Evolutionary conservation across 2,113 vertebrate species (phyloP).

Genomic region (Trichechus manatus): DNA sequence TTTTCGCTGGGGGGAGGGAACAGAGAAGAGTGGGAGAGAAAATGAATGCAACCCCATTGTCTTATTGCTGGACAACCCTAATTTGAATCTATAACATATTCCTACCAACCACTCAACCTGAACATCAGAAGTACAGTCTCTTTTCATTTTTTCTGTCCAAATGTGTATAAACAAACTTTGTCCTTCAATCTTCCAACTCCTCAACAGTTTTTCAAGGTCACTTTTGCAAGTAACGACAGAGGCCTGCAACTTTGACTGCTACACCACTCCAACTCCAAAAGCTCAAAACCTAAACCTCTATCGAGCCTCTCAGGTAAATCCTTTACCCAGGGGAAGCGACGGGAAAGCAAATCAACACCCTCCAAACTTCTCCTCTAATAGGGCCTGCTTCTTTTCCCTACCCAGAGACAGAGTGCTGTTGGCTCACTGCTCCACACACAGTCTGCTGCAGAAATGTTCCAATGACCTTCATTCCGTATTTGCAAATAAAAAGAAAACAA

Average conservation of each 20-base stretch:
- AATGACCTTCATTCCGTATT: constrained; percentile 88
- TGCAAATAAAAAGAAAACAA: constrained; percentile 81
- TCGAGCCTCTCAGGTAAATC: constrained; percentile 41
- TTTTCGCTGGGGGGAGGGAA: constrained; percentile 22
- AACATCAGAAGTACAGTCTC: constrained; percentile 49
- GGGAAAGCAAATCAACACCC: constrained; percentile 52
- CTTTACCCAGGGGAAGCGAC: constrained; percentile 51
- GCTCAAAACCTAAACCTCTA: constrained; percentile 19
- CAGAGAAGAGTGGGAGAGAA: constrained; percentile 45
- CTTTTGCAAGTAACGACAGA: constrained; percentile 85
- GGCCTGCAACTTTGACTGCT: constrained; percentile 88
- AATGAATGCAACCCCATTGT: constrained; percentile 63
- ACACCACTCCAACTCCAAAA: constrained; percentile 58
- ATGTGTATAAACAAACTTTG: constrained; percentile 92
- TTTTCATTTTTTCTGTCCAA: constrained; percentile 71
- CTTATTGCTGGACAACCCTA: constrained; percentile 69
- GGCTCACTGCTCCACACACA: constrained; percentile 60
- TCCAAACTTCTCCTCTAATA: constrained; percentile 61
- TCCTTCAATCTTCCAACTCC: constrained; percentile 92
- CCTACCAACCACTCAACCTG: constrained; percentile 44
- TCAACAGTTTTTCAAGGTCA: constrained; percentile 96
- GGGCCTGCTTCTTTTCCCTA: neutral
- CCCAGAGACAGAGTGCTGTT: constrained; percentile 51
- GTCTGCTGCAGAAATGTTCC: constrained; percentile 83
- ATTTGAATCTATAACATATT: constrained; percentile 55